phyloP scores from a whole-genome alignment of 1,140 invertebrate genomes.

The Lucilia sericata region DNA sequence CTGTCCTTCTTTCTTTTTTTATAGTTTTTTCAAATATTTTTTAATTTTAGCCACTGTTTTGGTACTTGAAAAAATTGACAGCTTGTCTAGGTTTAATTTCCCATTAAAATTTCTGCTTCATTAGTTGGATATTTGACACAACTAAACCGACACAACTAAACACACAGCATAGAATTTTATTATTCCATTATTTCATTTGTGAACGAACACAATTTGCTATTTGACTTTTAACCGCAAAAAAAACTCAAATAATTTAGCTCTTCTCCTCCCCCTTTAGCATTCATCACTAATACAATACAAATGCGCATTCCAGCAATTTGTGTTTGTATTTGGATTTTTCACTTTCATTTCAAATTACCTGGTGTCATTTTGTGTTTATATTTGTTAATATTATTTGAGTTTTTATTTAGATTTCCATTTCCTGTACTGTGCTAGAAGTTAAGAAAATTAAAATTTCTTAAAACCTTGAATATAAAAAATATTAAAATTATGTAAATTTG shows the following conservation, averaged over 20 bases:
- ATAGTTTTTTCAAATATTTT: not conserved
- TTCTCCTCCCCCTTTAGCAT: no score
- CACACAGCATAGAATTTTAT: no score
- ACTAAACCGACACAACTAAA: no score
- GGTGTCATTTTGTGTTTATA: not conserved
- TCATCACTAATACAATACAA: not conserved
- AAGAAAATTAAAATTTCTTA: not conserved
- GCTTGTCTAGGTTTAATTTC: not conserved
- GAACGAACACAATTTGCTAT: conserved; percentile 9
- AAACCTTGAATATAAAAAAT: not conserved
- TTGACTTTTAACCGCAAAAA: not conserved
- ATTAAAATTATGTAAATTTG: not conserved
- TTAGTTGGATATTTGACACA: not conserved
- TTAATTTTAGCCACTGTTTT: not conserved
- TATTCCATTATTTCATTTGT: not conserved
- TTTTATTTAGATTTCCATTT: not conserved
- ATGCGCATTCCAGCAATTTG: not conserved
- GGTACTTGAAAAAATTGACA: not conserved
- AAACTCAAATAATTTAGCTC: not conserved
- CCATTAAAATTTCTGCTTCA: conserved; percentile 1
- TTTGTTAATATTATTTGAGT: not conserved
- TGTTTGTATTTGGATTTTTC: not conserved
- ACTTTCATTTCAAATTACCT: not conserved
- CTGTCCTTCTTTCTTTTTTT: not conserved
- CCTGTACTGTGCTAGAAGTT: not conserved